Percentiles rank a stretch among this genome's conserved stretches.
Evolutionary conservation across 2,888 invertebrate species (phyloP).

Genomic region (Trimorus sp.): DNA sequence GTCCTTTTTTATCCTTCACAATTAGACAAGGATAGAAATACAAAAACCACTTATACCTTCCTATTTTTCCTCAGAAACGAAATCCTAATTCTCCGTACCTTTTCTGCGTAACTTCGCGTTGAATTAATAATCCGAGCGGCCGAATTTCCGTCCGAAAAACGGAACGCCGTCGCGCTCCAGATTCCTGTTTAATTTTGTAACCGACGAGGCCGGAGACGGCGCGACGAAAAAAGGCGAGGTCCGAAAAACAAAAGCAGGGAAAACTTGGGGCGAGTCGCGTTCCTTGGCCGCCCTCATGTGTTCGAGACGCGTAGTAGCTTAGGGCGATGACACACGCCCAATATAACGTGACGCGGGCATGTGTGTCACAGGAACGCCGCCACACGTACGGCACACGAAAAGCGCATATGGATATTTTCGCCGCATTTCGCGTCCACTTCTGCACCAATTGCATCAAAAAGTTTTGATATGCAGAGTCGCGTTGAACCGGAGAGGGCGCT

Average conservation of each 20-base stretch:
- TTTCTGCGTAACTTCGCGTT: too few species aligned
- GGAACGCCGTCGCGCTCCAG: slow-evolving; percentile 45
- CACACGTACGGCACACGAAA: slow-evolving; percentile 1
- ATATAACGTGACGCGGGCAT: slow-evolving; percentile 72
- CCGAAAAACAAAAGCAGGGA: slow-evolving; percentile 42
- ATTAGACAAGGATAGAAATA: neutral
- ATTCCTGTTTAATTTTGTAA: slow-evolving; percentile 62
- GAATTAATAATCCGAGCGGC: too few species aligned
- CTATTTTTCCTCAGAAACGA: too few species aligned
- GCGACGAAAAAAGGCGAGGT: slow-evolving; percentile 6
- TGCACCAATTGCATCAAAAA: neutral
- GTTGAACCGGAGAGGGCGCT: neutral
- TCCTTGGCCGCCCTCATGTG: slow-evolving; percentile 70
- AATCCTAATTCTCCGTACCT: too few species aligned
- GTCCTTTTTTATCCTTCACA: neutral
- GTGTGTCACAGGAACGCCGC: slow-evolving; percentile 23
- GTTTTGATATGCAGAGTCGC: neutral
- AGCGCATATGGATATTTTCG: slow-evolving; percentile 6
- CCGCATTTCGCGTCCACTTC: slow-evolving; percentile 5
- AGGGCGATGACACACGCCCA: slow-evolving; percentile 78
- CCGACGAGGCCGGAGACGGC: neutral
- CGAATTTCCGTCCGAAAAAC: slow-evolving; percentile 3
- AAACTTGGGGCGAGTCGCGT: slow-evolving; percentile 52
- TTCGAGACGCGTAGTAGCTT: slow-evolving; percentile 73
- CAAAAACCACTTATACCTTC: neutral